Percentiles rank a stretch among this genome's conserved stretches.
Conservation (phyloP, 2,113 vertebrate genomes). For the Microtus oregoni region DNA sequence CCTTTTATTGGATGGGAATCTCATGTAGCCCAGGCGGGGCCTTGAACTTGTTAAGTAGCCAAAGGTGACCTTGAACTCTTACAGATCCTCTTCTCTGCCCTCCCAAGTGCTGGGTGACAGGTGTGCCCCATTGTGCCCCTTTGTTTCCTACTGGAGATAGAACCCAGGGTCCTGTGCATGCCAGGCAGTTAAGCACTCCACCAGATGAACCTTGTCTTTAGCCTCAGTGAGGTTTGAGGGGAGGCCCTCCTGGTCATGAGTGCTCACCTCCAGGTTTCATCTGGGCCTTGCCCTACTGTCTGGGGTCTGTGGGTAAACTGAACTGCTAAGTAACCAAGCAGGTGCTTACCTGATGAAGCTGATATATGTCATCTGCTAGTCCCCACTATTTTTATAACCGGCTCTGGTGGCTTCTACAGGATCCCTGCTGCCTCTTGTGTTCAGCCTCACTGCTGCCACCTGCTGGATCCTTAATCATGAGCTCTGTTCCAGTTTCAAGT, state of each 20-base stretch:
- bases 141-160: rapidly evolving
- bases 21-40: no score
- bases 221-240: rapidly evolving
- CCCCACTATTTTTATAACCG: constrained; percentile 80
- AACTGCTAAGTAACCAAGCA: constrained; percentile 85
- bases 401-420: no score
- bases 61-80: not conserved
- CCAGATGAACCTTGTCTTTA: not conserved
- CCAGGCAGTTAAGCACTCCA: not conserved
- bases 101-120: not conserved
- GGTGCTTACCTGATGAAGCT: constrained; percentile 86
- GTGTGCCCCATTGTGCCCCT: not conserved
- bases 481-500: not conserved
- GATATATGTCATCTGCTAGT: constrained; percentile 78
- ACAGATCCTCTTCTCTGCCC: not conserved
- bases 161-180: not conserved
- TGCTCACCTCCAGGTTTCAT: not conserved
- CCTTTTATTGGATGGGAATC: no score
- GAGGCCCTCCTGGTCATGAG: not conserved
- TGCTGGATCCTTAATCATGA: rapidly evolving
- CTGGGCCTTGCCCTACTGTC: rapidly evolving
- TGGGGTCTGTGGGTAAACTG: not conserved
- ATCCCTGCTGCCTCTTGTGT: not conserved
- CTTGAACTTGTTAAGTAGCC: no score
- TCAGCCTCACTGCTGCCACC: not conserved